A percentile compares a stretch with the other conserved stretches of the same genome.
phyloP scores from a whole-genome alignment of 2,888 invertebrate genomes.

The Hyalella azteca region DNA sequence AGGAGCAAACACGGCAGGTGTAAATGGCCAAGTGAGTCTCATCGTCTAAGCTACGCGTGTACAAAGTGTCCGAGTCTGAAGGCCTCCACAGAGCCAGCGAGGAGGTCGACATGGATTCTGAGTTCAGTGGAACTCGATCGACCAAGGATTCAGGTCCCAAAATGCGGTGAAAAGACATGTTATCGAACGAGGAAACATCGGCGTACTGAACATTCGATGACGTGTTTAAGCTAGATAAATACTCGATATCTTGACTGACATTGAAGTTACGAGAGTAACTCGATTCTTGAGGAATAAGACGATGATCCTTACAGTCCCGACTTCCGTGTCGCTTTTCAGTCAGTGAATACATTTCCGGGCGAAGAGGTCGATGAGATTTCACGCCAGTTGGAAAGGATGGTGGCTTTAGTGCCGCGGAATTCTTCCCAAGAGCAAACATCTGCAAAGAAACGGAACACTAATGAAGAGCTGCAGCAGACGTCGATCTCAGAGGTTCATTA shows the following conservation, averaged over 20 bases:
- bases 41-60: not conserved
- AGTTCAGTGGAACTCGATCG: too few species aligned
- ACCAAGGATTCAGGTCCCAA: not conserved
- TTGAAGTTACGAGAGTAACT: not conserved
- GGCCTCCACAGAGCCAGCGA: too few species aligned
- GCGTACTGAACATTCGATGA: not conserved
- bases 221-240: not conserved
- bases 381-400: slow-evolving; percentile 1
- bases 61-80: not conserved
- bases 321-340: too few species aligned
- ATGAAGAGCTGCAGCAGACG: slow-evolving; percentile 1
- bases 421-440: not conserved
- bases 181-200: not conserved
- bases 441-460: slow-evolving; percentile 18
- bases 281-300: not conserved
- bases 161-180: not conserved
- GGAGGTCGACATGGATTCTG: too few species aligned
- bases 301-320: too few species aligned
- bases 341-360: too few species aligned
- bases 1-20: slow-evolving; percentile 3
- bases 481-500: not conserved
- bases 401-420: slow-evolving; percentile 3
- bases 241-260: not conserved
- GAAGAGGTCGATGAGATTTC: too few species aligned
- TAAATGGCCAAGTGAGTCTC: not conserved